These are phyloP conservation scores for Enhydra lutris DNA, from an alignment of 2,113 vertebrate species.

Conservation along the genomic window DNA sequence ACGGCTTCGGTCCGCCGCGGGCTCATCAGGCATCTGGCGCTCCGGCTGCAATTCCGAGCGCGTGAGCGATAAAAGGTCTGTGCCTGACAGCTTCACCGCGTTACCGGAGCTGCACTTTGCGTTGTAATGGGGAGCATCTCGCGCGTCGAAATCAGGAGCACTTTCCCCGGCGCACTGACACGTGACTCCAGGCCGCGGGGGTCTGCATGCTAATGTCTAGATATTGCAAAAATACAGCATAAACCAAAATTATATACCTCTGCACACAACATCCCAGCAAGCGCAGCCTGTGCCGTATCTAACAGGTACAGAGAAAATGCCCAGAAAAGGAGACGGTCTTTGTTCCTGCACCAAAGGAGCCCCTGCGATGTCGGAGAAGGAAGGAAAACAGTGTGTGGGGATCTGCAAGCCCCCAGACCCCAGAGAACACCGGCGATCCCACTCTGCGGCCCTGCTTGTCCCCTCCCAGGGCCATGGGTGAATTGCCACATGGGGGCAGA, in stretches of 20 bases:
- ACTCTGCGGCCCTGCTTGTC: rapidly evolving
- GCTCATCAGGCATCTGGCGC: background rate
- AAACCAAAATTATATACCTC: background rate
- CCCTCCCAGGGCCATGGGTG: rapidly evolving
- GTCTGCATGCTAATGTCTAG: constrained; percentile 28
- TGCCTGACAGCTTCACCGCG: background rate
- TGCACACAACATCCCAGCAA: background rate
- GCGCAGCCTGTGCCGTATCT: background rate
- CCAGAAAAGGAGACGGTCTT: background rate
- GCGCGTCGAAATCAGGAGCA: rapidly evolving
- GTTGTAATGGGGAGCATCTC: background rate
- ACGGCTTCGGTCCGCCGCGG: background rate
- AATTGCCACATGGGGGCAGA: background rate
- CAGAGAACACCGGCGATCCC: background rate
- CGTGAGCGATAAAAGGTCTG: background rate
- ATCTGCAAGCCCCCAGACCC: rapidly evolving
- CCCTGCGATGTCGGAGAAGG: background rate
- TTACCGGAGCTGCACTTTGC: rapidly evolving
- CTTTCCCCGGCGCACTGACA: background rate
- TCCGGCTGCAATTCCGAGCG: background rate
- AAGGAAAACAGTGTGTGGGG: background rate
- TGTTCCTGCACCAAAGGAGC: background rate
- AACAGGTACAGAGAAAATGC: background rate
- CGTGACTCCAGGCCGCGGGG: background rate
- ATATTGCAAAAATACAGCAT: background rate